phyloP scores from a whole-genome alignment of 2,888 invertebrate genomes.

The Sesia bembeciformis region DNA sequence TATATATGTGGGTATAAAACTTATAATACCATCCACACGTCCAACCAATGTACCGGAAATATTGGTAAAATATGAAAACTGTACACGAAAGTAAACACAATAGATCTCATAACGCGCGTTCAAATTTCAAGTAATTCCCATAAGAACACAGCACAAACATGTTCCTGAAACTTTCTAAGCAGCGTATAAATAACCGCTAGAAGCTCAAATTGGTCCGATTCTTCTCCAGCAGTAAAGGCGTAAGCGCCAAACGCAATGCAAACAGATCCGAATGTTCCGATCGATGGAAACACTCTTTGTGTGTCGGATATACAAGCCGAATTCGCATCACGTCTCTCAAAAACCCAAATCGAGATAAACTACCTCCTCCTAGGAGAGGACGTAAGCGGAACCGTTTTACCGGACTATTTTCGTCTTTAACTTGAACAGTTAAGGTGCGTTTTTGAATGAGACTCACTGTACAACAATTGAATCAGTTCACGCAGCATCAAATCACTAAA shows the following conservation, averaged over 20 bases:
- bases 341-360: slow-evolving; percentile 73
- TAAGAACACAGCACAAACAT: too few relatives aligned
- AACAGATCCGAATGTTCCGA: slow-evolving; percentile 52
- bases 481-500: slow-evolving; percentile 76
- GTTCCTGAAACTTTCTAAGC: too few relatives aligned
- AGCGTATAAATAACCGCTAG: too few relatives aligned
- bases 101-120: too few relatives aligned
- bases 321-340: slow-evolving; percentile 72
- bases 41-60: too few relatives aligned
- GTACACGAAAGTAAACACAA: too few relatives aligned
- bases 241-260: slow-evolving; percentile 41
- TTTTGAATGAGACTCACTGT: slow-evolving; percentile 46
- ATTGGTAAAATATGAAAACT: too few relatives aligned
- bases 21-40: too few relatives aligned
- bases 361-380: slow-evolving; percentile 59
- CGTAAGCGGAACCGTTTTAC: slow-evolving; percentile 65
- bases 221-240: slow-evolving; percentile 8
- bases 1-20: too few relatives aligned
- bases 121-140: too few relatives aligned
- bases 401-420: slow-evolving; percentile 69
- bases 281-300: slow-evolving; percentile 69
- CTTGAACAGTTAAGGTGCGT: slow-evolving; percentile 56
- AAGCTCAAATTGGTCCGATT: too few relatives aligned
- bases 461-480: slow-evolving; percentile 74
- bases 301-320: slow-evolving; percentile 65